Evolutionary conservation across 1,140 invertebrate genomes (phyloP).

Genomic region (Drosophila paulistorum): DNA sequence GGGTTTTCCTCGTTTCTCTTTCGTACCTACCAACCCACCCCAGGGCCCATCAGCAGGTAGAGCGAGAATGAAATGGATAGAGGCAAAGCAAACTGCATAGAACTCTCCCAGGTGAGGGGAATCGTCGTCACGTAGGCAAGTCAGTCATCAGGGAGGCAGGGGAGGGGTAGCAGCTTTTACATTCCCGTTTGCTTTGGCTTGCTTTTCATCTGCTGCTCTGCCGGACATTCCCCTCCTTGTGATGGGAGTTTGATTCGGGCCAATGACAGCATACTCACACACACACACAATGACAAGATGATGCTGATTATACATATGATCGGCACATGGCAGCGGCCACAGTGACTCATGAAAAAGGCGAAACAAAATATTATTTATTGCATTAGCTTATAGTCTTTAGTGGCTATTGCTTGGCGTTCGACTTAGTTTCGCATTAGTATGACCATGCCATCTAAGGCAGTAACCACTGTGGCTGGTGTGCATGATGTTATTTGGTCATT

Average conservation of each 20-base stretch:
- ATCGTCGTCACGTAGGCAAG: neutral
- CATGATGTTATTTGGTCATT: too few relatives aligned
- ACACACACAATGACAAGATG: neutral
- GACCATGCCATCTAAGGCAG: too few relatives aligned
- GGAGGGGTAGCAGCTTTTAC: constrained; percentile 27
- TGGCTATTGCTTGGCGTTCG: too few relatives aligned
- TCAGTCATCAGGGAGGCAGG: too few relatives aligned
- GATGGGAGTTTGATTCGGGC: neutral
- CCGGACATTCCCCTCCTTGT: constrained; percentile 38
- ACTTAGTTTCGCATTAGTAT: too few relatives aligned
- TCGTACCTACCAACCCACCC: neutral
- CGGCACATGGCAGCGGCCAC: too few relatives aligned
- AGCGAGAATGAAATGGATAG: neutral
- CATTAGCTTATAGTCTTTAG: too few relatives aligned
- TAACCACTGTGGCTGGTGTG: too few relatives aligned
- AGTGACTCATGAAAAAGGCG: too few relatives aligned
- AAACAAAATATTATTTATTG: too few relatives aligned
- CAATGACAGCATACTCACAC: neutral
- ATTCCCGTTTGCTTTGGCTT: neutral
- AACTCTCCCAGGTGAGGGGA: neutral
- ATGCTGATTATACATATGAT: neutral
- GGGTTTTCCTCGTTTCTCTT: neutral
- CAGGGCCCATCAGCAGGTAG: neutral
- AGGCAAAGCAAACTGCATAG: neutral
- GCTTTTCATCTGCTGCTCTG: neutral